Percentiles rank a stretch among this genome's conserved stretches.
Conservation (phyloP, 2,113 vertebrate genomes). For the Helogale parvula region DNA sequence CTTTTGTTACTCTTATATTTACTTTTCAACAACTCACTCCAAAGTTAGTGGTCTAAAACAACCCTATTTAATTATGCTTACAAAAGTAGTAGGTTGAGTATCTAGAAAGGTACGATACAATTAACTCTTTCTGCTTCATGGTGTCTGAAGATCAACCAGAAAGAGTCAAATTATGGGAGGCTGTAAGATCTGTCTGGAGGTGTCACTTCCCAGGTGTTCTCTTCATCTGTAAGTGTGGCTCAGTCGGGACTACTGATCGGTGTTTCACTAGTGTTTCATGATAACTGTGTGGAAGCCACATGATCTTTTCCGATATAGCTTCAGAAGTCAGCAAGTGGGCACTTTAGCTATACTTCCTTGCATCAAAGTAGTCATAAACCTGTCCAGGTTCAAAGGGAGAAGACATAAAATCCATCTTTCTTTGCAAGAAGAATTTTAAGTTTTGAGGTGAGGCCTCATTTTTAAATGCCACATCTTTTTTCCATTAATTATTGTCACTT, state of each 20-base stretch:
- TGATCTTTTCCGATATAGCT: not conserved
- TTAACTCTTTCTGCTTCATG: not conserved
- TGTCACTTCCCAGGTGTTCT: not conserved
- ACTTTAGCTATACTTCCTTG: not conserved
- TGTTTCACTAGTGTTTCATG: not conserved
- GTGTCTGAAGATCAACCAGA: not conserved
- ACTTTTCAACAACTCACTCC: not conserved
- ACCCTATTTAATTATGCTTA: not conserved
- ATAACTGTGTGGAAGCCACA: not conserved
- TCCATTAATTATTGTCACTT: not conserved
- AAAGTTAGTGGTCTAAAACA: not conserved
- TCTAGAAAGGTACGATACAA: not conserved
- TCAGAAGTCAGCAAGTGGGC: not conserved
- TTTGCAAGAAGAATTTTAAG: not conserved
- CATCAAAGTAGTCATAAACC: not conserved
- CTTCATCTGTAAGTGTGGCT: rapidly evolving
- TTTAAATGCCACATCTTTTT: not conserved
- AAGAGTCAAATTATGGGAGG: not conserved
- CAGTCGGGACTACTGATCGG: not conserved
- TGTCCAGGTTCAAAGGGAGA: not conserved
- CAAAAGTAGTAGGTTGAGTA: not conserved
- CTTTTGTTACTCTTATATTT: slow-evolving; percentile 9
- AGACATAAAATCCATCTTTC: not conserved
- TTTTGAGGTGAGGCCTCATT: not conserved
- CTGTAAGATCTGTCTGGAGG: not conserved